phyloP scores from a whole-genome alignment of 2,113 vertebrate species.

The Gobio gobio region DNA sequence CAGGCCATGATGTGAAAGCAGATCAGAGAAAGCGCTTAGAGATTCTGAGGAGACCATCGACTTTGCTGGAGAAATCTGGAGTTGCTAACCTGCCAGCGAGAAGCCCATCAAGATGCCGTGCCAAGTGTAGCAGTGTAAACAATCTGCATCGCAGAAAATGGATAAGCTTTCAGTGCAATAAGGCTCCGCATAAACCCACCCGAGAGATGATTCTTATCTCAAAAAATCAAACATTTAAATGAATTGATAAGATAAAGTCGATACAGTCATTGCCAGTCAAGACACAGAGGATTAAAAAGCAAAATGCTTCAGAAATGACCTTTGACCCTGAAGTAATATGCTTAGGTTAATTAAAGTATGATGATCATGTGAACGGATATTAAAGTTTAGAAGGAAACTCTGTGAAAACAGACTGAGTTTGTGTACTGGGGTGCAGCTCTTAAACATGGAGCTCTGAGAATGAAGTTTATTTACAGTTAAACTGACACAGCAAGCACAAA shows the following conservation, averaged over 20 bases:
- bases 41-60: background rate
- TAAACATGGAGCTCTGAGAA: background rate
- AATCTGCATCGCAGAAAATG: background rate
- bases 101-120: background rate
- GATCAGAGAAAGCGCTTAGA: background rate
- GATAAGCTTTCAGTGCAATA: no score
- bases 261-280: background rate
- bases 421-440: background rate
- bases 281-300: background rate
- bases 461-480: slow-evolving; percentile 45
- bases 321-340: background rate
- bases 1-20: background rate
- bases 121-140: background rate
- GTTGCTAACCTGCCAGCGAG: background rate
- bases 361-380: slow-evolving; percentile 4
- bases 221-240: background rate
- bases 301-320: background rate
- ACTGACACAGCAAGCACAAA: slow-evolving; percentile 25
- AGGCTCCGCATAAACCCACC: background rate
- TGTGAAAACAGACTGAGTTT: slow-evolving; percentile 18
- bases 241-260: background rate
- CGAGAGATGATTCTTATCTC: background rate
- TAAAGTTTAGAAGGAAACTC: slow-evolving; percentile 4
- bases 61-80: background rate
- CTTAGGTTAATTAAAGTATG: background rate